Evolutionary conservation across 1,140 invertebrate species (phyloP), one percentile per base, ranked within the genome.

Genomic region (Drosophila pruinosa): DNA sequence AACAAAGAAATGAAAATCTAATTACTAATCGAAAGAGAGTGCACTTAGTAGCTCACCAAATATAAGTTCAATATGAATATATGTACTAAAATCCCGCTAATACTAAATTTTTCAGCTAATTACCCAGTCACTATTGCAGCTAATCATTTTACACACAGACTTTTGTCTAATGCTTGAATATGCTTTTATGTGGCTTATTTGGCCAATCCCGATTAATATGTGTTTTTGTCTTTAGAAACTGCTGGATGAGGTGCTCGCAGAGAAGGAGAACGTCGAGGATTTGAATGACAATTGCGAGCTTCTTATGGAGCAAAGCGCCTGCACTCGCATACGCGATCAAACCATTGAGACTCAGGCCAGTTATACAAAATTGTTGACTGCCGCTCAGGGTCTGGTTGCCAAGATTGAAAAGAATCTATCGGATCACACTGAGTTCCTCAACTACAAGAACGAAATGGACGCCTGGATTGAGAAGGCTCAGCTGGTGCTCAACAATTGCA

Each of bases 351-450:
- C 97, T 1, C 97, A 98, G 92, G 94, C 95, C 3, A 93, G 94
- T 19, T 97, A 97, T 72, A 96, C 95, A 0, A 94, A 94, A 67
- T 80, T 97, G 0, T 70, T 97, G 38, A 96, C 96, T 0, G 94
- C 94, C 50, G 94, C 95, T 43, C 96, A 97, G 92, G 94, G 95
- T 50, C 91, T 97, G 14, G 95, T 97, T 1, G 95, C 95, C 1
- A 95, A 95, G 85, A 94, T 97, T 2, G 96, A 98, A 82, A 98
- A 98, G 92, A 97, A 96, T 91, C 90, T 98, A 0, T 95, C 95
- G 0, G 97, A 98, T 91, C 96, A 97, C 64, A 97, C 96, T 0
- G 96, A 98, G 86, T 98, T 97, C 91, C 92, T 96, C 0, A 96
- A 96, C 77, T 96, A 96, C 3, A 97, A 96, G 82, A 94, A 95